phyloP scores from a whole-genome alignment of 1,140 invertebrate genomes.

The Nautilus pompilius region DNA sequence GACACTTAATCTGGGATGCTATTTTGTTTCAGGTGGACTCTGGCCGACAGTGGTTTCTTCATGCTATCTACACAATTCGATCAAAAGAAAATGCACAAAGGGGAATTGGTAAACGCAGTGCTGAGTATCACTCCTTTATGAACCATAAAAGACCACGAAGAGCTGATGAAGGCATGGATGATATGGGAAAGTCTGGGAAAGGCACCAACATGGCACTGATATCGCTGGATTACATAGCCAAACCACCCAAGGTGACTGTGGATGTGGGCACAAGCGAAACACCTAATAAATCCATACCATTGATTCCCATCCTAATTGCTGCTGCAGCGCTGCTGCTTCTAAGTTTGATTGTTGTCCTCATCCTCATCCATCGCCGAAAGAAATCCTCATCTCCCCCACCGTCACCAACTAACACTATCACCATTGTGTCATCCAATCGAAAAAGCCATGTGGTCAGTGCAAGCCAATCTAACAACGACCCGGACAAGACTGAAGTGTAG shows the following conservation, averaged over 20 bases:
- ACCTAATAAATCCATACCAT: constrained; percentile 14
- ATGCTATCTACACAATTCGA: constrained; percentile 51
- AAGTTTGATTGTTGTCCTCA: constrained; percentile 26
- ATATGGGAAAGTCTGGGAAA: constrained; percentile 32
- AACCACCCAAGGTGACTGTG: constrained; percentile 10
- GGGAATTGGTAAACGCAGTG: constrained; percentile 33
- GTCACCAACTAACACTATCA: constrained; percentile 37
- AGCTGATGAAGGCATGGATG: constrained; percentile 23
- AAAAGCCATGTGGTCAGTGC: constrained; percentile 13
- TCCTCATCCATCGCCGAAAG: constrained; percentile 29
- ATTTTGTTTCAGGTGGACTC: constrained; percentile 40
- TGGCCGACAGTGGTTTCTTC: constrained; percentile 55
- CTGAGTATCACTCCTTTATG: constrained; percentile 4
- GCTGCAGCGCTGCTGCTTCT: constrained; percentile 30
- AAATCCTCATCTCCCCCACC: constrained; percentile 37
- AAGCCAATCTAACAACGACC: background rate
- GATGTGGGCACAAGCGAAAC: constrained; percentile 22
- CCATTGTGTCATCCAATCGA: constrained; percentile 28
- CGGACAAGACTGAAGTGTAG: constrained; percentile 19
- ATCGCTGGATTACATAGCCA: constrained; percentile 19
- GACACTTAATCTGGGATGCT: too few relatives aligned
- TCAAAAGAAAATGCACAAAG: constrained; percentile 29
- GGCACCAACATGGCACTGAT: constrained; percentile 54
- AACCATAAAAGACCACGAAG: constrained; percentile 7
- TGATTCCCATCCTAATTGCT: constrained; percentile 34